Conservation (phyloP, 2,888 invertebrate species). For the Drosophila lacicola region DNA sequence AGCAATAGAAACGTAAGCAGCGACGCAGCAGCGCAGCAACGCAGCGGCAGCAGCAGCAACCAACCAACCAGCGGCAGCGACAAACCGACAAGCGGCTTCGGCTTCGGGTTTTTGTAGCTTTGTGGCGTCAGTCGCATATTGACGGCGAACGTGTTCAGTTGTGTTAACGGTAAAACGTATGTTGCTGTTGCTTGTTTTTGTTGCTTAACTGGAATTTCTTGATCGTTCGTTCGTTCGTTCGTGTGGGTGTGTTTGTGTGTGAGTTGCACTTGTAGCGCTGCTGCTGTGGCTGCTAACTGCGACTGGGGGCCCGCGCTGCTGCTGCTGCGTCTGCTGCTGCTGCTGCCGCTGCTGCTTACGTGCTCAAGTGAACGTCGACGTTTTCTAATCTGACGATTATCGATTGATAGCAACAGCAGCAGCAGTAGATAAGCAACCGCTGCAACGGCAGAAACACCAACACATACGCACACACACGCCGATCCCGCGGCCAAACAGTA, state of each 20-base stretch:
- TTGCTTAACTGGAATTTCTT: slow-evolving; percentile 75
- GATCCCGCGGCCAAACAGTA: slow-evolving; percentile 41
- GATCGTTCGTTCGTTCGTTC: slow-evolving; percentile 58
- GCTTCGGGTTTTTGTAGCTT: slow-evolving; percentile 60
- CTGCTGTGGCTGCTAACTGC: slow-evolving; percentile 53
- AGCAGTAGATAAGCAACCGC: slow-evolving; percentile 55
- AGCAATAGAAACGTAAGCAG: slow-evolving; percentile 14
- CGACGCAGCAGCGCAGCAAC: slow-evolving; percentile 18
- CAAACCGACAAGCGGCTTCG: slow-evolving; percentile 55
- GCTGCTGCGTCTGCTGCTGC: slow-evolving; percentile 7
- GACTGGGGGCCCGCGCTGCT: slow-evolving; percentile 32
- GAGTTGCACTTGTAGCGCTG: slow-evolving; percentile 78
- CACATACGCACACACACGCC: slow-evolving; percentile 23
- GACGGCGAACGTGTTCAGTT: slow-evolving; percentile 64
- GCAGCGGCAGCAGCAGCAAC: slow-evolving; percentile 13
- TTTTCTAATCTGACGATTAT: slow-evolving; percentile 78
- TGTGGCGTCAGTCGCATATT: slow-evolving; percentile 59
- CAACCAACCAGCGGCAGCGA: slow-evolving; percentile 50
- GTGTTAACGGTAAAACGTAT: slow-evolving; percentile 65
- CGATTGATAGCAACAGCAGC: slow-evolving; percentile 68
- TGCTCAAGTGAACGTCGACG: slow-evolving; percentile 73
- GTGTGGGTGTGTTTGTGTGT: slow-evolving; percentile 38
- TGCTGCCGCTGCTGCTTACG: slow-evolving; percentile 58
- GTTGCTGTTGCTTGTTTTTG: slow-evolving; percentile 40
- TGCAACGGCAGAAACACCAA: slow-evolving; percentile 40